Base-by-base conservation (phyloP, 2,113 vertebrate genomes). In the Pavo muticus region DNA sequence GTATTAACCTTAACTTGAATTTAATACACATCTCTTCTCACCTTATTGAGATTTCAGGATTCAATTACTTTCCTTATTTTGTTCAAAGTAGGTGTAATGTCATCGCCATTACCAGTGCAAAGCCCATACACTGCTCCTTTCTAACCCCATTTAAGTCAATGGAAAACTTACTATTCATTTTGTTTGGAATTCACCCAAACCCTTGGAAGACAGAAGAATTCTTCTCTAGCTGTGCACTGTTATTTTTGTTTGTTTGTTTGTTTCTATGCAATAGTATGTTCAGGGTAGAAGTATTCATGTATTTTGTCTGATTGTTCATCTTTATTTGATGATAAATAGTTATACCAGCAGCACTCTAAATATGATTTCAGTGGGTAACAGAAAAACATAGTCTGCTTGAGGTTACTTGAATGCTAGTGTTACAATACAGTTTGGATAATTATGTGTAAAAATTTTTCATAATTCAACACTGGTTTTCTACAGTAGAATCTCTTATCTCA, bases 341-440 rank as follows among this genome's bases (percentile, higher is more conserved):
- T 84, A 84, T 84, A 78, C 88, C 54, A 3, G 60, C 85, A 65
- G 88, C 86, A 88, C 57, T 88, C 88, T 82, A 92, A 93, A 87
- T 87, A 84, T 44, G 70, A 73, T 80, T 89, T 91, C 79, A 84
- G 30, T 30, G 29, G 64, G 59, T 90, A 87, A 85, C 81, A 92
- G 93, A 84, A 90, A 91, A 47, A 73, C 3, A 6, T n/a, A 47
- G 35, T 25, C 68, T 37, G 42, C 0, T 0, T 91, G 88, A 92
- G 32, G 44, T 84, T 97, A 82, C 93, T 94, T 69, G 73, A 88
- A 92, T 85, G 76, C 63, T 48, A 73, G 52, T 68, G 74, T 73
- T 87, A 95, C n/a, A 78, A 39, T 37, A 90, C 21, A 60, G 78
- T 89, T 92, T 81, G 54, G 64, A 76, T 81, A 96, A 90, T 88